Conservation (phyloP, 2,797 vertebrate genomes). For the Sorex maritimensis region DNA sequence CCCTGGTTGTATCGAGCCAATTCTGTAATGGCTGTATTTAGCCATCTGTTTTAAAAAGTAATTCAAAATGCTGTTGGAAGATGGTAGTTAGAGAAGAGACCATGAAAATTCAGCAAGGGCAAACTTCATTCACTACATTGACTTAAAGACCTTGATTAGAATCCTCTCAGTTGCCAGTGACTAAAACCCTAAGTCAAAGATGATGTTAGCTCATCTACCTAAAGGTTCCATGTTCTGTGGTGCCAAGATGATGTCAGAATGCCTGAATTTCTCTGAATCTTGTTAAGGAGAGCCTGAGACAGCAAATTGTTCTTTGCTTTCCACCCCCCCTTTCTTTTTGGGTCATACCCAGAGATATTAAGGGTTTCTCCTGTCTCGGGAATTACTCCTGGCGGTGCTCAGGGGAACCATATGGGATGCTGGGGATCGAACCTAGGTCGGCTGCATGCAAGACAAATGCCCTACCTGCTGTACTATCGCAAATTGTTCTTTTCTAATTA, state of each 20-base stretch:
- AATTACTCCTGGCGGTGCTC: too few relatives aligned
- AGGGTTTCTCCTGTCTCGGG: too few relatives aligned
- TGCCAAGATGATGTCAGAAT: background rate
- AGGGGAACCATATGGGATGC: too few relatives aligned
- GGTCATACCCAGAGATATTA: too few relatives aligned
- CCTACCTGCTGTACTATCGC: too few relatives aligned
- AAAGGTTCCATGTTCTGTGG: background rate
- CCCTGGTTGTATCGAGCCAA: background rate
- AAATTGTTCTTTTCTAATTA: background rate
- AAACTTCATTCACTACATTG: background rate
- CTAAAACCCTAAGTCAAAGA: background rate
- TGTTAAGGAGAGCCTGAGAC: constrained; percentile 11
- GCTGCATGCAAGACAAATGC: too few relatives aligned
- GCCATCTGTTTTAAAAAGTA: constrained; percentile 15
- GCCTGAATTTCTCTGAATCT: background rate
- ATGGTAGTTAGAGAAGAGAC: background rate
- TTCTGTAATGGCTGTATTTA: background rate
- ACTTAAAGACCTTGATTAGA: background rate
- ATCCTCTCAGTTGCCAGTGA: constrained; percentile 53
- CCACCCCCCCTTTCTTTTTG: background rate
- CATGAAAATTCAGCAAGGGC: background rate
- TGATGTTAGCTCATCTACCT: background rate
- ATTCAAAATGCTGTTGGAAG: constrained; percentile 12
- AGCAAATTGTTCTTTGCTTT: background rate
- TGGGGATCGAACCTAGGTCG: too few relatives aligned